phyloP scores from a whole-genome alignment of 2,797 vertebrate species.

The Cuniculus paca region DNA sequence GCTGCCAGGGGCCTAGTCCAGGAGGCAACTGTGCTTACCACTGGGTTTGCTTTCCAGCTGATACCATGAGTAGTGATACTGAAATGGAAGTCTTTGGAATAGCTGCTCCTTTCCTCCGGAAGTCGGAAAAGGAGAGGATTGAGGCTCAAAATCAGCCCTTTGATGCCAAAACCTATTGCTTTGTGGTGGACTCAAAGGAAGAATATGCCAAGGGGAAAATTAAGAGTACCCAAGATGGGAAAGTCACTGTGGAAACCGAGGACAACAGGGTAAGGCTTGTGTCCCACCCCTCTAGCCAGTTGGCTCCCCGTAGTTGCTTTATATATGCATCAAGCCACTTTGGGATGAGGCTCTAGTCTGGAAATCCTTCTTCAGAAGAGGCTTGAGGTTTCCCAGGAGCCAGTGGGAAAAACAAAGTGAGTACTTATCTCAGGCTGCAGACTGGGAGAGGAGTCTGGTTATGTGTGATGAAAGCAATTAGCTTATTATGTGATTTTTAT shows the following conservation, averaged over 20 bases:
- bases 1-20: accelerated
- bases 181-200: conserved; percentile 89
- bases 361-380: accelerated
- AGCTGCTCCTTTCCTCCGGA: conserved; percentile 91
- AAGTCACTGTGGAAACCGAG: conserved; percentile 90
- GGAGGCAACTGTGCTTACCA: not conserved
- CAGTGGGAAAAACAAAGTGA: not conserved
- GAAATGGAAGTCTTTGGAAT: conserved; percentile 91
- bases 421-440: not conserved
- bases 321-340: accelerated
- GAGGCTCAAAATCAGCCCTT: conserved; percentile 92
- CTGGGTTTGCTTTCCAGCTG: conserved; percentile 75
- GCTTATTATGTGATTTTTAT: not conserved
- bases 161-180: conserved; percentile 93
- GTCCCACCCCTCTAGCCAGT: accelerated
- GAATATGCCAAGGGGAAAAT: conserved; percentile 92
- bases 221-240: conserved; percentile 88
- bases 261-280: conserved; percentile 87
- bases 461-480: not conserved
- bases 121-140: conserved; percentile 91
- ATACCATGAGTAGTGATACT: conserved; percentile 89
- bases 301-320: accelerated
- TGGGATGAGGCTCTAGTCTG: not conserved
- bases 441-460: not conserved
- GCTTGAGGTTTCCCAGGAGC: not conserved